phyloP scores from a whole-genome alignment of 2,888 invertebrate genomes.

The Papilio demoleus region DNA sequence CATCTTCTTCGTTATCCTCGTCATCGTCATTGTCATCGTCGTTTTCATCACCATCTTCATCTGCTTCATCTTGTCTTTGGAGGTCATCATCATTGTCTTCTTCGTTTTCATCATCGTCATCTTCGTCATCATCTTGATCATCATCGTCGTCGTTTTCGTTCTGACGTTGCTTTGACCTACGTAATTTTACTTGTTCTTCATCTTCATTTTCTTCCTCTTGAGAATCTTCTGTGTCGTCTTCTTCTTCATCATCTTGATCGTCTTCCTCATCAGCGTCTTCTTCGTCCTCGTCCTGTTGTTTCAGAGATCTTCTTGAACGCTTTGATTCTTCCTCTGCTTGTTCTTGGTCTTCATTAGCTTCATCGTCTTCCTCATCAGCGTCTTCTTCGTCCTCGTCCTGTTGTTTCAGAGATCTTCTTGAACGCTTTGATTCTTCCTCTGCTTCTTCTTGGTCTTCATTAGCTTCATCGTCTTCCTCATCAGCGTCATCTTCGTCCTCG shows the following conservation, averaged over 20 bases:
- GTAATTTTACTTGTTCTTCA: conserved; percentile 1
- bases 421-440: too few species aligned
- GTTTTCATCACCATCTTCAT: background rate
- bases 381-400: background rate
- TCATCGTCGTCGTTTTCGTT: conserved; percentile 25
- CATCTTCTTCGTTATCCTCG: background rate
- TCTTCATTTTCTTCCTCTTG: conserved; percentile 5
- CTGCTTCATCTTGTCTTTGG: conserved; percentile 11
- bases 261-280: background rate
- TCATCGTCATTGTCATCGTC: background rate
- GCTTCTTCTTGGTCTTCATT: background rate
- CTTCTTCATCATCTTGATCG: background rate
- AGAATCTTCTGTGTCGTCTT: background rate
- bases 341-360: conserved; percentile 6
- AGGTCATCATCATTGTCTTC: background rate
- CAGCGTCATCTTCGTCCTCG: conserved; percentile 14
- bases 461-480: background rate
- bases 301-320: background rate
- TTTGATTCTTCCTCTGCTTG: background rate
- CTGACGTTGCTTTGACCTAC: conserved; percentile 5
- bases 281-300: background rate
- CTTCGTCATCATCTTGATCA: background rate
- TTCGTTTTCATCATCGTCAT: conserved; percentile 1
- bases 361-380: background rate
- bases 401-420: background rate